Evolutionary conservation across 2,797 vertebrate species (phyloP), one percentile per base, ranked within the genome.

Genomic region (Anabacerthia variegaticeps): DNA sequence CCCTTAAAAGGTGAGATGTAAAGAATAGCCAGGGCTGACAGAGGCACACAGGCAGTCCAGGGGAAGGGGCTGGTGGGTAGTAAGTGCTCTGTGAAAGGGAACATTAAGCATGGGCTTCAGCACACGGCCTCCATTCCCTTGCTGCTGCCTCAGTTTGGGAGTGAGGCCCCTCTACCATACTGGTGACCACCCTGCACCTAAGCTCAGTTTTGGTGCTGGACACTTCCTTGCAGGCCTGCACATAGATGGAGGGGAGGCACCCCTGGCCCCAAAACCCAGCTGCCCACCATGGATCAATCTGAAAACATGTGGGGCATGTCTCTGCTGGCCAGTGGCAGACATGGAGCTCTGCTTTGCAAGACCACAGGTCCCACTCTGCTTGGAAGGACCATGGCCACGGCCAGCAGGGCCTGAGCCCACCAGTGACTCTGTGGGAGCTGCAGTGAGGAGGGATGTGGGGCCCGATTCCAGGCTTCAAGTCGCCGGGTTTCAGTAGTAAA

Each of bases 401-500:
- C 26, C 4, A 6, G 34, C 44, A 65, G 32, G 46, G 8, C 30
- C 22, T 17, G 36, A 14, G 32, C n/a, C 46, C 10, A 0, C 34
- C 2, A 0, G 10, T 1, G 4, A 27, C 41, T 80, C 30, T 6
- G 0, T 15, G 14, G 39, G 43, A 39, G 34, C 71, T 55, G 66
- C 0, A 3, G 32, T 4, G 7, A 73, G 15, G 18, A 59, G 36
- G 3, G 9, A 63, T 0, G 0, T 22, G 44, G 65, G 12, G 59
- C 69, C n/a, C 0, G 4, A 71, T 81, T 89, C 44, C 77, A 67
- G 73, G 41, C 81, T 94, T 63, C 3, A 3, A 73, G 67, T 61
- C 2, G 2, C 92, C 48, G 27, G 19, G 44, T 93, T 79, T 90
- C 87, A 49, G 91, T 85, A 92, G 67, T 96, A 96, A 97, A 97